phyloP scores from a whole-genome alignment of 2,113 vertebrate species.

The Dicerorhinus sumatrensis region DNA sequence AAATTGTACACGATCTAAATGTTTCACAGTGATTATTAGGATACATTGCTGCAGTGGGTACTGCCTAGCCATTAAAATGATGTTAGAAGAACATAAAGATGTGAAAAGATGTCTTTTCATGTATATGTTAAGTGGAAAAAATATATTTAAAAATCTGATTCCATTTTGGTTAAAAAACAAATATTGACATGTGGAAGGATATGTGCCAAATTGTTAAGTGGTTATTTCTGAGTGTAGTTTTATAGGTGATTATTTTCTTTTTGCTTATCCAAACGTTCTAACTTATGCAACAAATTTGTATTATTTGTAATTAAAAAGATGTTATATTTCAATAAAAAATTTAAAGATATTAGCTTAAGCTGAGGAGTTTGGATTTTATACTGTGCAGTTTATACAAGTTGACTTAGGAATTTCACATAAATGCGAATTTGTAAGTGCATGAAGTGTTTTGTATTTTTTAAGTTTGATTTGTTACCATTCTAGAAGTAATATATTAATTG shows the following conservation, averaged over 20 bases:
- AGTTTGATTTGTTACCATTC: conserved; percentile 26
- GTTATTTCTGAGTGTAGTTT: conserved; percentile 38
- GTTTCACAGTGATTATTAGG: background rate
- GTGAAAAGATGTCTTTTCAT: background rate
- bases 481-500: background rate
- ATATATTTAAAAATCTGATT: background rate
- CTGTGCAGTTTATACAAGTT: background rate
- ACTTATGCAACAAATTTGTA: background rate
- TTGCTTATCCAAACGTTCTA: conserved; percentile 19
- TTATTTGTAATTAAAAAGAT: conserved; percentile 28
- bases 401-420: background rate
- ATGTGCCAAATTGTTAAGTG: background rate
- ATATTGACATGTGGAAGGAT: background rate
- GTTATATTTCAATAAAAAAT: conserved; percentile 36
- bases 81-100: background rate
- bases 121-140: background rate
- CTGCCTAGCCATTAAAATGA: background rate
- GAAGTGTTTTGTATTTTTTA: conserved; percentile 29
- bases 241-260: conserved; percentile 30
- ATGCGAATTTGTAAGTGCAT: conserved; percentile 13
- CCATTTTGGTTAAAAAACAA: conserved; percentile 16
- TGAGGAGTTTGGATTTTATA: conserved; percentile 37
- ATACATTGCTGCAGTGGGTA: background rate
- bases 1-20: background rate
- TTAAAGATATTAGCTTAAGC: background rate